Evolutionary conservation across 2,888 invertebrate species (phyloP), one percentile per base, ranked within the genome.

Genomic region (Barypeithes pellucidus): DNA sequence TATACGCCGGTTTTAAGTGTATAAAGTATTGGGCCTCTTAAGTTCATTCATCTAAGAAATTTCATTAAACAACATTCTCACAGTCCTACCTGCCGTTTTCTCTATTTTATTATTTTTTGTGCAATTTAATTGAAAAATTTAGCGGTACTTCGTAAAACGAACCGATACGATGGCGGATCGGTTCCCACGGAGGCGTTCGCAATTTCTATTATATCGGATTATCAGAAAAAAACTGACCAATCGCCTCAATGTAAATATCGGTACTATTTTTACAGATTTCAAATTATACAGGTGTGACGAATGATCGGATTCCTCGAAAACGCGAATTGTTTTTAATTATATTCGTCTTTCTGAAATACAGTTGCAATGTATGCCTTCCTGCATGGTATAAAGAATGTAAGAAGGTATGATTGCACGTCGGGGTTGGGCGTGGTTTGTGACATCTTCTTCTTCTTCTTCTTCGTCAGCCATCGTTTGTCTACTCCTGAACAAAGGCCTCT

Each of bases 71-170:
- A 60, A 47, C 65, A 71, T 67, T 72, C 72, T 67, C 72, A 72
- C 72, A 67, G 57, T 54, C 8, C 22, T 20, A 43, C 45, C 7
- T 39, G 39, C 67, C 33, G 62, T 60, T 72, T 67, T 72, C 67
- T 62, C 67, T 61, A 43, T 72, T 72, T 59, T 65, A 66, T 59
- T 22, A 24, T 60, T 65, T 73, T 73, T 73, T 73, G 59, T 65
- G 43, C 65, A 50, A 22, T 63, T 63, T 59, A 54, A 69, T 68
- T 68, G 73, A 73, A 73, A 73, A 69, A 73, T 73, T 63, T 73
- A 73, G 73, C 73, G 73, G 73, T 73, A 73, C 73, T 60, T 71
- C 47, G 39, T 71, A 65, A 71, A 65, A 45, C 24, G 68, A 50
- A 62, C 52, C 16, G 50, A 14, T n/a, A n/a, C 43, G 60, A 33